A percentile compares a stretch with the other conserved stretches of the same genome.
Conservation (phyloP, 2,797 vertebrate genomes). For the Sebastes matsubarae region DNA sequence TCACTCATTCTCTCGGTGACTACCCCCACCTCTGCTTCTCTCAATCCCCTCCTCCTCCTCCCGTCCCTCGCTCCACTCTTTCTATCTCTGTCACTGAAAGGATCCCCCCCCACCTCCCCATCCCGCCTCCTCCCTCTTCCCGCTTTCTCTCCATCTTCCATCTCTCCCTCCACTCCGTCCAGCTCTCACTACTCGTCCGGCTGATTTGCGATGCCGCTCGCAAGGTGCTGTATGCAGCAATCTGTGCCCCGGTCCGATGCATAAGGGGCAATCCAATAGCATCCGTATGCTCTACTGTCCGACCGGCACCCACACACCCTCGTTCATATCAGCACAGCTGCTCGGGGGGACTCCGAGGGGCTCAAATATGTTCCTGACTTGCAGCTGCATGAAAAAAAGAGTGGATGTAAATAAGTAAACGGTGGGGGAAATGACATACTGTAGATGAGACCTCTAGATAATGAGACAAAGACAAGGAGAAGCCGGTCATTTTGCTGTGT, state of each 20-base stretch:
- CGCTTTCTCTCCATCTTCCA: constrained; percentile 52
- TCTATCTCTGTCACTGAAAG: constrained; percentile 73
- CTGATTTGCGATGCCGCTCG: constrained; percentile 83
- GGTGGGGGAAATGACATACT: neutral
- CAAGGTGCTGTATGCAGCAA: constrained; percentile 78
- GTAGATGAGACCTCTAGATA: constrained; percentile 34
- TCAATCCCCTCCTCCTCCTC: constrained; percentile 70
- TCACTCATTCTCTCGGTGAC: constrained; percentile 69
- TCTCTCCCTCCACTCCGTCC: constrained; percentile 53
- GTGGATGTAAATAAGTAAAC: constrained; percentile 32
- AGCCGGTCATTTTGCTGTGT: constrained; percentile 30
- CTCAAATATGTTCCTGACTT: constrained; percentile 15
- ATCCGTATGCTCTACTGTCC: constrained; percentile 54
- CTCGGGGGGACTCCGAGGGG: constrained; percentile 5
- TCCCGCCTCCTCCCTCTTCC: neutral
- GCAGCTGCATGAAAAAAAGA: constrained; percentile 6
- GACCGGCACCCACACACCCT: constrained; percentile 11
- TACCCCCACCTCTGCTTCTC: constrained; percentile 77
- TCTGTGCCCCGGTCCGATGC: constrained; percentile 56
- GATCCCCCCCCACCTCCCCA: constrained; percentile 48
- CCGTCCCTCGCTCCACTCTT: constrained; percentile 60
- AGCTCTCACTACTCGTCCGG: constrained; percentile 51
- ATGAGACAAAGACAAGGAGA: constrained; percentile 17
- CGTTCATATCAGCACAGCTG: constrained; percentile 1
- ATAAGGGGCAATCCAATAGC: constrained; percentile 61